Conservation (phyloP, 2,797 vertebrate species). For the Galaxias olidus region DNA sequence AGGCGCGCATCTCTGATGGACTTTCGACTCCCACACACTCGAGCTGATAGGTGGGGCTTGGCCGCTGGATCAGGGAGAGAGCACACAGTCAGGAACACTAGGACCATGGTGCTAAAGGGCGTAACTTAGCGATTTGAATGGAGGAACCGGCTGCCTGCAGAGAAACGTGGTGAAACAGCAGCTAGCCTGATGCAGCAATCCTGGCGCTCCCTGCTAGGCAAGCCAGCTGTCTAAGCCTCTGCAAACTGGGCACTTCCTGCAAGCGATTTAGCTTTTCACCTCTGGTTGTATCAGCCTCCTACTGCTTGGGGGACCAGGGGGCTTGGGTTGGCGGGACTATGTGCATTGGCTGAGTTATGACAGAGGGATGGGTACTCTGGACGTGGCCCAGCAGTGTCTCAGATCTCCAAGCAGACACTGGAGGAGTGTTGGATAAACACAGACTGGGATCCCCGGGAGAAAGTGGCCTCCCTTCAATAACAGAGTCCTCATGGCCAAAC, state of each 20-base stretch:
- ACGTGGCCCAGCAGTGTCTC: constrained; percentile 19
- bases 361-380: background rate
- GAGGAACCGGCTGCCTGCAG: background rate
- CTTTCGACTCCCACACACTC: constrained; percentile 20
- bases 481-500: constrained; percentile 47
- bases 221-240: background rate
- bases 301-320: background rate
- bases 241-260: background rate
- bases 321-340: background rate
- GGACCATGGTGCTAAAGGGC: background rate
- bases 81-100: background rate
- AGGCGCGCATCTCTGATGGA: constrained; percentile 1
- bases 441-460: constrained; percentile 19
- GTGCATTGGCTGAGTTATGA: background rate
- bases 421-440: constrained; percentile 50
- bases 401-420: constrained; percentile 45
- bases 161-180: background rate
- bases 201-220: background rate
- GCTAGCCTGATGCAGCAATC: background rate
- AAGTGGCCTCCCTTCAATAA: constrained; percentile 43
- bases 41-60: constrained; percentile 12
- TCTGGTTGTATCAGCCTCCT: constrained; percentile 17
- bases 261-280: constrained; percentile 27
- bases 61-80: constrained; percentile 1
- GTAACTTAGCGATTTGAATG: constrained; percentile 8